These are phyloP conservation scores for Enteromius treurensis DNA, from an alignment of 2,797 vertebrate genomes.

Conservation along the genomic window DNA sequence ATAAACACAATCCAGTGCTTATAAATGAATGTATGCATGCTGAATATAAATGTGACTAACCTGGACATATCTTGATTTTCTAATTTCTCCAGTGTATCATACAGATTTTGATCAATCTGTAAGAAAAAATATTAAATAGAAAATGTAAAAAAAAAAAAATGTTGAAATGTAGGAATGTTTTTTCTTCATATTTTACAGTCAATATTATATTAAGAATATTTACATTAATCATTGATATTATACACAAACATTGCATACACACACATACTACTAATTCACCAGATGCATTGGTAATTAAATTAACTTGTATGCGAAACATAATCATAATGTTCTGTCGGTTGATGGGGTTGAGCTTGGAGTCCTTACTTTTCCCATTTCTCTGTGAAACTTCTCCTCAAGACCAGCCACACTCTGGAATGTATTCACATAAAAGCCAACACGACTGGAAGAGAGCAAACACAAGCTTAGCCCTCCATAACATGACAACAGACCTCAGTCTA, in stretches of 20 bases:
- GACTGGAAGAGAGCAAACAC: slow-evolving; percentile 74
- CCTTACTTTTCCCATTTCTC: slow-evolving; percentile 95
- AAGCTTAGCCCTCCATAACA: not conserved
- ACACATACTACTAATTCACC: not conserved
- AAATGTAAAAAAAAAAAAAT: not conserved
- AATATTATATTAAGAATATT: not conserved
- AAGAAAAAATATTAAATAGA: not conserved
- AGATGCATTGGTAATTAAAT: not conserved
- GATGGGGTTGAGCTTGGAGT: not conserved
- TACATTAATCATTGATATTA: not conserved
- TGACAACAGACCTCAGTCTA: not conserved
- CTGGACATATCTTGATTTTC: slow-evolving; percentile 77
- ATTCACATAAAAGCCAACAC: slow-evolving; percentile 98
- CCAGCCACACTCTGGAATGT: slow-evolving; percentile 98
- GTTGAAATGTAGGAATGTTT: not conserved
- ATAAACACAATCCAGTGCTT: not conserved
- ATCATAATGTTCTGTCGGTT: not conserved
- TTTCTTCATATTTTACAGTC: not conserved
- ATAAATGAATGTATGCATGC: not conserved
- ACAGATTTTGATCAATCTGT: slow-evolving; percentile 85
- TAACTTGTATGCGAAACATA: not conserved
- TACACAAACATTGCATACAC: not conserved
- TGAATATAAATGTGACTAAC: slow-evolving; percentile 49
- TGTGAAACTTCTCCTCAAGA: slow-evolving; percentile 98
- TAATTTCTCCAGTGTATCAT: slow-evolving; percentile 80